These are phyloP conservation scores for Myotis planiceps DNA, from an alignment of 2,797 vertebrate genomes.

Conservation along the genomic window DNA sequence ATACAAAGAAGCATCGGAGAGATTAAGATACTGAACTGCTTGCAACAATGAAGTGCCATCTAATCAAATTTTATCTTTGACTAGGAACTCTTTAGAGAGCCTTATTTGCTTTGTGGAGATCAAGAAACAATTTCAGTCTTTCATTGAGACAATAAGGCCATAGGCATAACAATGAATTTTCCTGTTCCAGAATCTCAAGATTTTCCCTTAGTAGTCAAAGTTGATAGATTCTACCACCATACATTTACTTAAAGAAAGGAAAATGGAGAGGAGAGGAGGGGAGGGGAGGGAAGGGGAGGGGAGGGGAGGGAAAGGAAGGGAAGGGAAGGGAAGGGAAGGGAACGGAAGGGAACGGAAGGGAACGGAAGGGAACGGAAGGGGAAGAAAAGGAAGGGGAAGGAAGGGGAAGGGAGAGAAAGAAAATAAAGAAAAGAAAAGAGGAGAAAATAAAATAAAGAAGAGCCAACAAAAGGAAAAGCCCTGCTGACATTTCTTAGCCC, in stretches of 20 bases:
- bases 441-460: too few species aligned
- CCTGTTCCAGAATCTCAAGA: neutral
- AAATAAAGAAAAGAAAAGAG: neutral
- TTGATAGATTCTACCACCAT: neutral
- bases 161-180: neutral
- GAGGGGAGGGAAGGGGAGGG: fast-evolving
- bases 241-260: neutral
- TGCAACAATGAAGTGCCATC: neutral
- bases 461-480: neutral
- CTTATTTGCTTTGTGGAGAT: neutral
- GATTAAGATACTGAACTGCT: neutral
- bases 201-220: neutral
- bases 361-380: too few species aligned
- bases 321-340: fast-evolving
- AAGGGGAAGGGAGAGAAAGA: fast-evolving
- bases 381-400: too few species aligned
- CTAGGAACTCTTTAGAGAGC: neutral
- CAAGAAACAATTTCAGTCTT: neutral
- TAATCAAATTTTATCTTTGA: neutral
- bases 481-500: neutral
- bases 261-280: neutral
- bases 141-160: neutral
- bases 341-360: fast-evolving
- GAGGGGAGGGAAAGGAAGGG: neutral
- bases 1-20: neutral